A percentile compares a stretch with the other conserved stretches of the same genome.
Conservation (phyloP, 2,113 vertebrate species). For the Eublepharis macularius region DNA sequence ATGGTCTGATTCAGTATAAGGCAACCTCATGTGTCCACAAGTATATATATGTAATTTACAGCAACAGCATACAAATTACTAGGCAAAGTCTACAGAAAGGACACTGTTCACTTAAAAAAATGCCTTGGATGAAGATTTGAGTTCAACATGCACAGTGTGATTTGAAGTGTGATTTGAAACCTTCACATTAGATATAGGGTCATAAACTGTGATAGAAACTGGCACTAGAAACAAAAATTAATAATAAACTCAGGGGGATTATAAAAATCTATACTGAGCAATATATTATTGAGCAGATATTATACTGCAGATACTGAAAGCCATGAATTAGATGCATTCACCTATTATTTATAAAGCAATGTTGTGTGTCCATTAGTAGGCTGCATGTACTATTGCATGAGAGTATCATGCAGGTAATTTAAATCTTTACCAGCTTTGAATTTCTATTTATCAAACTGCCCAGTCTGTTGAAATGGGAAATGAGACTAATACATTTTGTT, state of each 20-base stretch:
- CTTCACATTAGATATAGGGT: fast-evolving
- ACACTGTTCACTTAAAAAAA: neutral
- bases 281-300: neutral
- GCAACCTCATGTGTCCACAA: neutral
- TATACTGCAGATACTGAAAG: conserved; percentile 4
- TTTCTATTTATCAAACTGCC: conserved; percentile 29
- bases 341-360: neutral
- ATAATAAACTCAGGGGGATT: neutral
- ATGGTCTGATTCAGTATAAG: no score
- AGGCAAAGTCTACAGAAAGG: neutral
- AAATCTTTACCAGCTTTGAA: conserved; percentile 29
- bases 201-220: neutral
- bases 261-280: neutral
- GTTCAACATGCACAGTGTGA: neutral
- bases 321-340: neutral
- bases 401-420: neutral
- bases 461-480: conserved; percentile 19
- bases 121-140: neutral
- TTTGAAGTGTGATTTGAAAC: fast-evolving
- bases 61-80: neutral
- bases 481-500: conserved; percentile 29
- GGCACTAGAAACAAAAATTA: neutral
- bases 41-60: neutral
- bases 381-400: neutral
- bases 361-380: neutral